Evolutionary conservation across 2,888 invertebrate species (phyloP), one percentile per base, ranked within the genome.

Genomic region (Euzophera pinguis): DNA sequence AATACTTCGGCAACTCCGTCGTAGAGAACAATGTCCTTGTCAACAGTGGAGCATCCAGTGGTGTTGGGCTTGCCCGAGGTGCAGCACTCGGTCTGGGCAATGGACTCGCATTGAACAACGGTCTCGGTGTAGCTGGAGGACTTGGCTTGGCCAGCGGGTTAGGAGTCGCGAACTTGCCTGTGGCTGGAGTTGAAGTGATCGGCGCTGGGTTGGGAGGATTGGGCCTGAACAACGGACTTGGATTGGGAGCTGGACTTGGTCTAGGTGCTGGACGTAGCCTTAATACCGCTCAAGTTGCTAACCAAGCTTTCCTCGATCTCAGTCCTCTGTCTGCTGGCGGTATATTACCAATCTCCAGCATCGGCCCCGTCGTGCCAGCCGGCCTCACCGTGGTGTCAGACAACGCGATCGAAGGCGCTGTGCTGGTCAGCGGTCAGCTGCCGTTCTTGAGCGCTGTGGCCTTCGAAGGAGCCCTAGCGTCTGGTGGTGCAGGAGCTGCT

Each of bases 361-460:
- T 62, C 0, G 80, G 81, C 9, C 70, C 72, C 10, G 59, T 71
- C 8, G 57, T 72, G 1, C 76, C 78, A 7, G 62, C 64, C n/a
- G 81, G 81, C 1, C 64, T 81, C 3, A 62, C 69, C 0, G 66
- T 81, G 7, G 54, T 64, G 0, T 77, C 81, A 22, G 79, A 80
- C 35, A 81, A 81, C 50, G 61, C 62, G 0, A 71, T 73, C 29
- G 78, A 79, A 59, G 81, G 81, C 8, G 50, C 65, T 17, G 52
- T 82, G 5, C 56, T 63, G 0, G 66, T 76, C 0, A 61, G 63
- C 16, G 83, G 83, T 42, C 69, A 78, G 35, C 54, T 83, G 16
- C 82, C 79, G 1, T 78, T 82, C 62, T 55, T 76, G 0, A 77
- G 78, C 4, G 69, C 80, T 3, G 78, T 75, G 0, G 73, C 58